Evolutionary conservation across 2,888 invertebrate species (phyloP).

Genomic region (Caenorhabditis drosophilae): DNA sequence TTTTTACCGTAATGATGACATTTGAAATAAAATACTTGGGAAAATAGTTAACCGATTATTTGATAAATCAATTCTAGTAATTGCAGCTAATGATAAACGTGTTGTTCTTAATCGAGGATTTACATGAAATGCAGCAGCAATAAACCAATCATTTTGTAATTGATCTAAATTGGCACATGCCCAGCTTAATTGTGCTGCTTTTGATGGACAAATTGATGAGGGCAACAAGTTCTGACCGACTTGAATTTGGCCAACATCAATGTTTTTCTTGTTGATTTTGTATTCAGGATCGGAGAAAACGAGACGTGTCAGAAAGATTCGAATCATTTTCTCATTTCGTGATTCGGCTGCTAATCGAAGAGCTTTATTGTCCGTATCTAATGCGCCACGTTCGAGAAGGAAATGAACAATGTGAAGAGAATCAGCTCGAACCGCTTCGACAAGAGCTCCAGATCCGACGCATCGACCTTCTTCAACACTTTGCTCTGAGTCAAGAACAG

Average conservation of each 20-base stretch:
- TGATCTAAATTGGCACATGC: slow-evolving; percentile 78
- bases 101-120: slow-evolving; percentile 79
- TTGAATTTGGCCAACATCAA: slow-evolving; percentile 76
- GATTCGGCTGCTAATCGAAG: slow-evolving; percentile 71
- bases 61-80: slow-evolving; percentile 90
- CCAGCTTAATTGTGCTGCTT: slow-evolving; percentile 87
- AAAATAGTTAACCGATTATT: slow-evolving; percentile 83
- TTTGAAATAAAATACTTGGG: slow-evolving; percentile 83
- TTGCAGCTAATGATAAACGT: slow-evolving; percentile 79
- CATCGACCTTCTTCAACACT: slow-evolving; percentile 58
- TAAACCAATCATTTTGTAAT: slow-evolving; percentile 81
- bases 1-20: slow-evolving; percentile 76
- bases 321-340: slow-evolving; percentile 50
- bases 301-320: slow-evolving; percentile 57
- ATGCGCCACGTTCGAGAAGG: slow-evolving; percentile 81
- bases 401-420: slow-evolving; percentile 79
- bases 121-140: slow-evolving; percentile 79
- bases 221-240: slow-evolving; percentile 54
- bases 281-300: slow-evolving; percentile 82
- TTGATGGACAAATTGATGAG: slow-evolving; percentile 77
- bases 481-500: slow-evolving; percentile 70
- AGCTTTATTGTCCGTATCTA: slow-evolving; percentile 85
- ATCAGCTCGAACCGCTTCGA: slow-evolving; percentile 78
- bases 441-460: slow-evolving; percentile 72
- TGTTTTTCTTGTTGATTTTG: slow-evolving; percentile 86